phyloP scores from a whole-genome alignment of 2,797 vertebrate genomes.

The Ciconia nigra region DNA sequence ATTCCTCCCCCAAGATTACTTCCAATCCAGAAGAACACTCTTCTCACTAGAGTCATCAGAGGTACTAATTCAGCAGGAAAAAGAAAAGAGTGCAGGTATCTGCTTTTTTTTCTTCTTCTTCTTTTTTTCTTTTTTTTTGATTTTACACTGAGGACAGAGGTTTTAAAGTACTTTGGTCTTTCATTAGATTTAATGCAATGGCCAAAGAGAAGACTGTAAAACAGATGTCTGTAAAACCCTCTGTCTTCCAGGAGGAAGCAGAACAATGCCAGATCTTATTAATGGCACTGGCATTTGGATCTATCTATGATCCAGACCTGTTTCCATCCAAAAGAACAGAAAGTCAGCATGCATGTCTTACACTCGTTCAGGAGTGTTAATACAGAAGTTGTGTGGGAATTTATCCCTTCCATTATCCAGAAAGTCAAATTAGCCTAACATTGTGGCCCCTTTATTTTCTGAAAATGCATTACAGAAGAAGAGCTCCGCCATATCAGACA shows the following conservation, averaged over 20 bases:
- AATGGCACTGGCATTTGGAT: background rate
- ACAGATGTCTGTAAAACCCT: background rate
- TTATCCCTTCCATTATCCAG: background rate
- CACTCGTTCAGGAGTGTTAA: background rate
- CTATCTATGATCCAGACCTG: background rate
- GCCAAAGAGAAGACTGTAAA: background rate
- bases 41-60: background rate
- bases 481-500: too few species aligned
- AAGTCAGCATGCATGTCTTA: background rate
- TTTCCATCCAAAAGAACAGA: background rate
- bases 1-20: background rate
- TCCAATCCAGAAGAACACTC: background rate
- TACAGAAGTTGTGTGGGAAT: background rate
- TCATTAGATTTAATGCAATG: background rate
- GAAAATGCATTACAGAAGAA: background rate
- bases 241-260: background rate
- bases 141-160: background rate
- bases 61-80: background rate
- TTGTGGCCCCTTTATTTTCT: background rate
- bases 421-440: background rate
- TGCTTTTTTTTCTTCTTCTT: background rate
- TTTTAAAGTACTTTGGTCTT: background rate
- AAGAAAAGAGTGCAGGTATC: background rate
- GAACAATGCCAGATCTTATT: background rate
- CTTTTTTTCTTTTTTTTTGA: background rate